phyloP scores from a whole-genome alignment of 2,888 invertebrate species.

The Conus canariensis region DNA sequence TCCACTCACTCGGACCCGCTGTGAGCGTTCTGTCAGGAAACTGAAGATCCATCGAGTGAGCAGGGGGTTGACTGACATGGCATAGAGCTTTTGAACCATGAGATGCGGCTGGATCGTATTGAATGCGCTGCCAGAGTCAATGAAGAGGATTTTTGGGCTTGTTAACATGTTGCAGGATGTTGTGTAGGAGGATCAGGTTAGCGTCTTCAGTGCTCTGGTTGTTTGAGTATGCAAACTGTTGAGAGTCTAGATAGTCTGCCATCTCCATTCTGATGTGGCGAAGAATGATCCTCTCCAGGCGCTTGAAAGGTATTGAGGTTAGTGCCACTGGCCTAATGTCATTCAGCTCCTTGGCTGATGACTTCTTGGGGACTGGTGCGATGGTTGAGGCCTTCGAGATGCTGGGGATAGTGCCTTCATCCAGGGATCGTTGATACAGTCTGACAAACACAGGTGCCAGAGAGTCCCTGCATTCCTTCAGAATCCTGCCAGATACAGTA shows the following conservation, averaged over 20 bases:
- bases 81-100: neutral
- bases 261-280: neutral
- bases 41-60: conserved; percentile 24
- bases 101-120: conserved; percentile 20
- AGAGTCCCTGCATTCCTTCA: neutral
- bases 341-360: neutral
- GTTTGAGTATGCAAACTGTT: conserved; percentile 18
- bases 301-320: neutral
- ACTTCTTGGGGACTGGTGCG: conserved; percentile 9
- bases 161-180: neutral
- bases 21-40: conserved; percentile 26
- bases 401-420: neutral
- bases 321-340: no score
- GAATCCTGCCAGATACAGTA: no score
- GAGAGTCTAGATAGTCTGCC: neutral
- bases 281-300: conserved; percentile 4
- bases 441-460: neutral
- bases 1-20: neutral
- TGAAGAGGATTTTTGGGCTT: conserved; percentile 1
- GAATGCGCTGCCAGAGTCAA: neutral
- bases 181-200: neutral
- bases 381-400: conserved; percentile 23
- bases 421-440: neutral
- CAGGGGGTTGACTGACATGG: neutral
- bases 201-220: neutral